These are phyloP conservation scores for Drosophila prosaltans DNA, from an alignment of 1,140 invertebrate genomes.

Conservation along the genomic window DNA sequence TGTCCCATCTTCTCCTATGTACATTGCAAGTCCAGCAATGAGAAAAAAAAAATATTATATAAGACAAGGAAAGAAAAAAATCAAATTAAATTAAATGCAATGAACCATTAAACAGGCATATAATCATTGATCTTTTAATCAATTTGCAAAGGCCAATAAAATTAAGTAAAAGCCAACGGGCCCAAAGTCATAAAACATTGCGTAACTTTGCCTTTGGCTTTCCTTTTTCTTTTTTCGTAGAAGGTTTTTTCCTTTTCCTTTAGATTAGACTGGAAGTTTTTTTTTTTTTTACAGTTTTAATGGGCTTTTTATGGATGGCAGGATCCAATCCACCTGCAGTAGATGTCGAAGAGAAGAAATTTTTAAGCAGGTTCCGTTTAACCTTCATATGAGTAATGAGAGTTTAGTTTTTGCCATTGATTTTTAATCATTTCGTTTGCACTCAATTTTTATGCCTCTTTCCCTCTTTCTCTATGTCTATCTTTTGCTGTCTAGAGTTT, in stretches of 20 bases:
- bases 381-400: slow-evolving; percentile 76
- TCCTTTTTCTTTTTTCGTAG: background rate
- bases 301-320: slow-evolving; percentile 66
- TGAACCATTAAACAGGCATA: slow-evolving; percentile 72
- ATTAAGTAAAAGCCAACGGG: slow-evolving; percentile 26
- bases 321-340: slow-evolving; percentile 29
- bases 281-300: slow-evolving; percentile 70
- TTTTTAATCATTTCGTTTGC: slow-evolving; percentile 53
- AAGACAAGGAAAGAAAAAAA: slow-evolving; percentile 38
- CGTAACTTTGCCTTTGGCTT: slow-evolving; percentile 57
- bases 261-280: slow-evolving; percentile 71
- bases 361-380: slow-evolving; percentile 22
- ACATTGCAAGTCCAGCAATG: no score
- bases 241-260: slow-evolving; percentile 6
- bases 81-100: slow-evolving; percentile 73
- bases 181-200: slow-evolving; percentile 70
- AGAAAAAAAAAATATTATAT: no score
- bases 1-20: no score
- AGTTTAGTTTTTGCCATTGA: slow-evolving; percentile 69
- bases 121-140: slow-evolving; percentile 81
- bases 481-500: background rate
- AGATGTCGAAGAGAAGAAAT: background rate
- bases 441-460: slow-evolving; percentile 11
- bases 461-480: background rate
- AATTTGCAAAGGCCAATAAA: slow-evolving; percentile 71